Conservation (phyloP, 2,888 invertebrate genomes). For the Drosophila nigritarsus region DNA sequence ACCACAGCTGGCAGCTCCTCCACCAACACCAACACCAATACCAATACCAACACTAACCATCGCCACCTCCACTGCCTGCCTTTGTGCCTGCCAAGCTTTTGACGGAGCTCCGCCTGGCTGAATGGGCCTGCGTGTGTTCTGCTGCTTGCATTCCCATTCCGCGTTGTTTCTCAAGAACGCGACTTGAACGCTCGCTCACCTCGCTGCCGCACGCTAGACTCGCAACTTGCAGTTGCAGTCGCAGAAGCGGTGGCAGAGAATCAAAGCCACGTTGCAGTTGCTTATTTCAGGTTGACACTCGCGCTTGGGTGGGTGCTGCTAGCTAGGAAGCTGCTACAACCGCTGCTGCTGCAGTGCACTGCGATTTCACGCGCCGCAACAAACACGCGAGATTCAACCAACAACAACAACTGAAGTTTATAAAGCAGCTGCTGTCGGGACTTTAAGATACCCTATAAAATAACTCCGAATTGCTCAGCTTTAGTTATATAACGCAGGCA, state of each 20-base stretch:
- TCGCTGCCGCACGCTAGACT: slow-evolving; percentile 54
- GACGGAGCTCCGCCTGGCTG: slow-evolving; percentile 57
- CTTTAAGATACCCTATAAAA: not conserved
- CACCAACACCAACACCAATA: not conserved
- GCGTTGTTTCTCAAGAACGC: slow-evolving; percentile 71
- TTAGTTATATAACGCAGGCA: not conserved
- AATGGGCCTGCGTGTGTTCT: slow-evolving; percentile 77
- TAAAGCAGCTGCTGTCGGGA: slow-evolving; percentile 1
- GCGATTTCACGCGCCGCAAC: slow-evolving; percentile 69
- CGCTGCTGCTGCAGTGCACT: slow-evolving; percentile 33
- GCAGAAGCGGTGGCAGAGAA: slow-evolving; percentile 28
- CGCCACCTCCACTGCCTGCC: not conserved
- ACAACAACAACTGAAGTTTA: slow-evolving; percentile 23
- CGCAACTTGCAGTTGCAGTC: slow-evolving; percentile 1
- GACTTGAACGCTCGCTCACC: slow-evolving; percentile 55
- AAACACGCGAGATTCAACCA: slow-evolving; percentile 69
- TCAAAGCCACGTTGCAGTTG: slow-evolving; percentile 34
- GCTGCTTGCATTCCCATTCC: slow-evolving; percentile 71
- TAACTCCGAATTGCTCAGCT: not conserved
- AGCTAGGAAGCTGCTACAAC: slow-evolving; percentile 45
- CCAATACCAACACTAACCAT: not conserved
- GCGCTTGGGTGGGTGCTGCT: slow-evolving; percentile 67
- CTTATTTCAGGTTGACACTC: slow-evolving; percentile 65
- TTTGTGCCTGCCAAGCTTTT: not conserved
- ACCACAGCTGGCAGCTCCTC: slow-evolving; percentile 30